phyloP scores from a whole-genome alignment of 2,888 invertebrate genomes.

The Epistrophella euchroma region DNA sequence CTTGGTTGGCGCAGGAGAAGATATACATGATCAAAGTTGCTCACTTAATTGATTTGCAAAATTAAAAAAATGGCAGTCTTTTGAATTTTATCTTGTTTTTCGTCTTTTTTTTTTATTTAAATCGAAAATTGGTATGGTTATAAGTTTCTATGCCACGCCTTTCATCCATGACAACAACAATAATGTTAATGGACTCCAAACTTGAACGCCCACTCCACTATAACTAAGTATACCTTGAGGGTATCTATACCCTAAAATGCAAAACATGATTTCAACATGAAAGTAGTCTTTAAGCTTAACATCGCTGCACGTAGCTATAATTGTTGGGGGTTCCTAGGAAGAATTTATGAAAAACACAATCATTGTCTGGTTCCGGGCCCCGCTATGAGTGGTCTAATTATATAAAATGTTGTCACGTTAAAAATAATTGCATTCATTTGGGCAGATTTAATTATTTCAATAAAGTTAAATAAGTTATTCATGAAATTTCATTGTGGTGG shows the following conservation, averaged over 20 bases:
- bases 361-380: conserved; percentile 33
- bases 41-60: conserved; percentile 70
- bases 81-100: conserved; percentile 16
- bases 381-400: conserved; percentile 40
- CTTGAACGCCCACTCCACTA: conserved; percentile 65
- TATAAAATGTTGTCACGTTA: conserved; percentile 45
- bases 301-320: conserved; percentile 17
- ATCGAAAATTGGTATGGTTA: conserved; percentile 53
- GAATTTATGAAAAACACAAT: conserved; percentile 17
- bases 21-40: conserved; percentile 61
- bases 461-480: conserved; percentile 22
- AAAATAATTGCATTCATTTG: conserved; percentile 37
- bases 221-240: background rate
- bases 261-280: conserved; percentile 59
- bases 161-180: conserved; percentile 65
- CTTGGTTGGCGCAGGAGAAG: background rate
- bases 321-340: background rate
- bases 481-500: background rate
- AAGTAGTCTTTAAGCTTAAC: conserved; percentile 34
- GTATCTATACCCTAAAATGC: background rate
- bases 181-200: conserved; percentile 50
- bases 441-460: conserved; percentile 18
- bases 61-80: conserved; percentile 38
- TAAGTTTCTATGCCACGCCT: conserved; percentile 68
- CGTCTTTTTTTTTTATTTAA: background rate